Evolutionary conservation across 2,888 invertebrate genomes (phyloP), one percentile per base, ranked within the genome.

Genomic region (Hemistola chrysoprasaria): DNA sequence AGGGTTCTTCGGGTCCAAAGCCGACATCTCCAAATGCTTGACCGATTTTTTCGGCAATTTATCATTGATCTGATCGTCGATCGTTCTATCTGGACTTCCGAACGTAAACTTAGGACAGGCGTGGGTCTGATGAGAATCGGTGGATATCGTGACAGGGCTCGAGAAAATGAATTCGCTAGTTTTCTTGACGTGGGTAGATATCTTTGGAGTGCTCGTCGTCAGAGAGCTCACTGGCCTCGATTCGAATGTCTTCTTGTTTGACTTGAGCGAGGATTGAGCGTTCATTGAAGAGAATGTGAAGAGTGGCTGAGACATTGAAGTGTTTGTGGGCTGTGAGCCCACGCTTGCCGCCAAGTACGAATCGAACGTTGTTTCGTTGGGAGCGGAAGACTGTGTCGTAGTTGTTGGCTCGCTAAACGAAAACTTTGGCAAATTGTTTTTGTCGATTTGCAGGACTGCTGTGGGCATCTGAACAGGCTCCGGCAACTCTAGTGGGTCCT

Each of bases 401-500:
- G 5, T 44, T 23, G 32, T 33, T 6, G 40, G 27, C 11, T 7
- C 5, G 24, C 7, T 9, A 58, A 41, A 21, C 3, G 71, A 61
- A 50, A 84, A 78, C 22, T 73, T 78, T 1, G 82, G 82, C 43
- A 84, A 59, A 38, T 80, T 77, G 30, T 78, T 59, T 43, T 70
- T 52, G 40, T 80, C 76, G 45, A 84, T 80, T 41, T 72, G 61
- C 41, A 84, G 59, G 9, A 63, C 61, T 2, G 60, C 76, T 11
- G 68, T 62, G 2, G 83, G 81, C 22, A 85, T 54, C 33, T 70
- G 46, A 1, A 55, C 41, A 3, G 53, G 38, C 22, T 58, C 57
- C 5, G 61, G 67, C 23, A 53, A 9, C 3, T 51, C 44, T 4
- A 51, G 53, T 9, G 22, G 26, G n/a, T 37, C 47, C 2, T 56